Evolutionary conservation across 1,140 invertebrate species (phyloP), one percentile per base, ranked within the genome.

Genomic region (Papilio polytes): DNA sequence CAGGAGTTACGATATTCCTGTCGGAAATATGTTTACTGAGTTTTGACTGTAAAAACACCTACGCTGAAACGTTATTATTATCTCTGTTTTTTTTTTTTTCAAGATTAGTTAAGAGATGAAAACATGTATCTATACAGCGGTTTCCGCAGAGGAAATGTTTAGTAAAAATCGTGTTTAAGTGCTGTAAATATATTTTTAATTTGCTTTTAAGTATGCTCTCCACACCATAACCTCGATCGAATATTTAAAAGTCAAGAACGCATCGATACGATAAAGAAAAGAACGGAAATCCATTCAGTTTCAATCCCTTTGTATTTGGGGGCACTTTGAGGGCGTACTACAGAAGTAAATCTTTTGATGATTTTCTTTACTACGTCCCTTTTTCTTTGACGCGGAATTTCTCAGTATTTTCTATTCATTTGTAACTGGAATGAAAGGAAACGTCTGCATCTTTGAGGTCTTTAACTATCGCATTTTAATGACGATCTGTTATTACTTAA

Each of bases 331-430:
- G 83, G 81, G 78, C 70, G 82, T 83, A 85, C 84, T 82, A 81
- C 84, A 84, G 84, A 83, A 85, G 85, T 84, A 85, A 89, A 89
- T 79, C 87, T 91, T 91, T 91, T 90, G 90, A 89, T 88, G 84
- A 87, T 88, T 91, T 90, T 85, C 86, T 85, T 87, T 85, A 76
- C 82, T 79, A 86, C 88, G 88, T 90, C 85, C 86, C 84, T 87
- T 85, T 80, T 81, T 80, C 86, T 91, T 91, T 91, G 87, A 88
- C 84, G 83, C 82, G 76, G 76, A 81, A 82, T 85, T 84, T 81
- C 66, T 79, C 41, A 66, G 56, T 31, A 63, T 63, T 78, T 78
- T 36, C 77, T 66, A 22, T 66, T 78, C 56, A 41, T 15, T 78
- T 78, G 48, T 74, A 18, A 70, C 13, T 70, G 26, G 74, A 15